Percentiles rank a stretch among this genome's conserved stretches.
Conservation (phyloP, 2,888 invertebrate species). For the Monoplex corrugatus region DNA sequence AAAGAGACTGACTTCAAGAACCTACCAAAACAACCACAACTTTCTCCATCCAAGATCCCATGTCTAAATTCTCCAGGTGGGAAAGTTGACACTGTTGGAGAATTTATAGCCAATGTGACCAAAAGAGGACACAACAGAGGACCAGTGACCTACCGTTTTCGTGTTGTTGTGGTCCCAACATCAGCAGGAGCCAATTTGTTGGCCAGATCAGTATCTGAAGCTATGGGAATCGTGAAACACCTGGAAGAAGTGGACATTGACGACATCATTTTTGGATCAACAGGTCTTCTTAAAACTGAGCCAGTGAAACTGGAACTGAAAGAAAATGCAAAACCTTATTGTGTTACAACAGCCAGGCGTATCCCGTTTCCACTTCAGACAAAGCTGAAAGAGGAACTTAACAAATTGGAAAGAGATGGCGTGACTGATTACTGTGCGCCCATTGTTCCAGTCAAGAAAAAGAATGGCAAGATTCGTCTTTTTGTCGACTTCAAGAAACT, state of each 20-base stretch:
- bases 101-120: neutral
- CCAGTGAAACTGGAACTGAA: neutral
- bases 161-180: neutral
- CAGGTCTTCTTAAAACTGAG: slow-evolving; percentile 9
- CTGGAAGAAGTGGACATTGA: neutral
- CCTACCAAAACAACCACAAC: neutral
- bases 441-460: neutral
- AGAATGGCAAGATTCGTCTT: slow-evolving; percentile 6
- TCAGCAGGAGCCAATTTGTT: slow-evolving; percentile 20
- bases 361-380: slow-evolving; percentile 13
- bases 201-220: neutral
- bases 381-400: neutral
- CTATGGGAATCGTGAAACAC: neutral
- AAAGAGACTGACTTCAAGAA: neutral
- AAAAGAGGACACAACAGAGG: neutral
- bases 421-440: neutral
- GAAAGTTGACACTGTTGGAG: neutral
- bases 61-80: neutral
- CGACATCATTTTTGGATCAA: slow-evolving; percentile 6
- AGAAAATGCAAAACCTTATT: neutral
- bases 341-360: slow-evolving; percentile 16
- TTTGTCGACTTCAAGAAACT: neutral
- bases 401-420: slow-evolving; percentile 3
- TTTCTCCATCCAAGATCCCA: neutral
- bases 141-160: slow-evolving; percentile 6